Percentiles rank a stretch among this genome's conserved stretches.
These are phyloP conservation scores for Tinea trinotella DNA, from an alignment of 2,888 invertebrate genomes.

Conservation along the genomic window DNA sequence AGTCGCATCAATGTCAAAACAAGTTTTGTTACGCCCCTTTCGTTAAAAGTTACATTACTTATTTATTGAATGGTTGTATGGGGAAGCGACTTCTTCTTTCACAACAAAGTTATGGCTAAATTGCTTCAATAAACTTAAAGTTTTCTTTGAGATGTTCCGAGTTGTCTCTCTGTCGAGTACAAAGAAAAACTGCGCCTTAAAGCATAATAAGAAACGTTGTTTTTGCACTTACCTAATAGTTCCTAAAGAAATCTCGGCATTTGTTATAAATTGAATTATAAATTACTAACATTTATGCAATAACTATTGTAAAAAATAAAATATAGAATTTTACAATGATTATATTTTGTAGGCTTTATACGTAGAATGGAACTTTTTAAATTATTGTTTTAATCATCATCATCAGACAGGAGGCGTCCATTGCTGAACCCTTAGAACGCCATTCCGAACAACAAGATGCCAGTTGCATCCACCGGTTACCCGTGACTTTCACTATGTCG, in stretches of 20 bases:
- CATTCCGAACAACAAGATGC: too few relatives aligned
- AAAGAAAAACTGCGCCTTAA: not conserved
- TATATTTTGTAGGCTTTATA: too few relatives aligned
- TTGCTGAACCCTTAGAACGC: too few relatives aligned
- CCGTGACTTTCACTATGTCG: too few relatives aligned
- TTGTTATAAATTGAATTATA: not conserved
- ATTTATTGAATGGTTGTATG: conserved; percentile 20
- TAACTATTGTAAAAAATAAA: not conserved
- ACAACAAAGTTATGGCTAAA: conserved; percentile 9
- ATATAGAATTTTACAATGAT: too few relatives aligned
- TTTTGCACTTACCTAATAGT: not conserved
- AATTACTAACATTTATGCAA: not conserved
- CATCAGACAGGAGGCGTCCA: too few relatives aligned
- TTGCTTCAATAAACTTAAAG: conserved; percentile 7
- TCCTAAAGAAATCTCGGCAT: not conserved
- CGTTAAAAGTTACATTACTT: conserved; percentile 43
- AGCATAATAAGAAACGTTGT: not conserved
- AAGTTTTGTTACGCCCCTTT: conserved; percentile 30
- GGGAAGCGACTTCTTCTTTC: conserved; percentile 1
- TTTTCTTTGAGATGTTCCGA: conserved; percentile 4
- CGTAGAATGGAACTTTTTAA: too few relatives aligned
- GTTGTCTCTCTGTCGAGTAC: not conserved
- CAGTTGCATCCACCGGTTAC: too few relatives aligned
- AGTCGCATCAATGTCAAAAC: conserved; percentile 13
- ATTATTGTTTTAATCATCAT: too few relatives aligned